phyloP scores from a whole-genome alignment of 2,888 invertebrate genomes.

The Drosophila recens region DNA sequence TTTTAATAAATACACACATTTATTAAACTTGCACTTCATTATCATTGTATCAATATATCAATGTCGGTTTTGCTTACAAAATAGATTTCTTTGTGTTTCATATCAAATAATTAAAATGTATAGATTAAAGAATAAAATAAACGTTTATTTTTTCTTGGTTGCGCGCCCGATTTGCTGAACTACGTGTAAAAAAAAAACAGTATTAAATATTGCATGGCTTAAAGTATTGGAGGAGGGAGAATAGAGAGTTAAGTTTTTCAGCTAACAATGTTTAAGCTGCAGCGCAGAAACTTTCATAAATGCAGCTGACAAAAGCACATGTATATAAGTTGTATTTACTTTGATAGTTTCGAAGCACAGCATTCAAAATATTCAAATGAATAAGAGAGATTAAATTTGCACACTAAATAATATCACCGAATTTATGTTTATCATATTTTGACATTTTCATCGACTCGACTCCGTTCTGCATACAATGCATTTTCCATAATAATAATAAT shows the following conservation, averaged over 20 bases:
- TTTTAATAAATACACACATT: slow-evolving; percentile 80
- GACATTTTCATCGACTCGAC: slow-evolving; percentile 47
- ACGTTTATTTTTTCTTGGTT: slow-evolving; percentile 51
- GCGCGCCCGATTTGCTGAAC: slow-evolving; percentile 50
- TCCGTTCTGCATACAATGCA: slow-evolving; percentile 31
- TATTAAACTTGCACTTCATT: slow-evolving; percentile 77
- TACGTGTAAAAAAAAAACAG: slow-evolving; percentile 56
- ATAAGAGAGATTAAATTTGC: slow-evolving; percentile 39
- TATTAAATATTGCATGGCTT: slow-evolving; percentile 67
- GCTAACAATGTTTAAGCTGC: slow-evolving; percentile 45
- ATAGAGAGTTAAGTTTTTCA: slow-evolving; percentile 15
- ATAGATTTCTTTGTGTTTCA: slow-evolving; percentile 41
- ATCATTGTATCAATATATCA: slow-evolving; percentile 66
- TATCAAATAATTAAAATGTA: slow-evolving; percentile 65
- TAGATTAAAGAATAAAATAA: slow-evolving; percentile 58
- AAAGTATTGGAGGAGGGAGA: slow-evolving; percentile 48
- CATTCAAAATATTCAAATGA: slow-evolving; percentile 13
- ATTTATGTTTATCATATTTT: slow-evolving; percentile 48
- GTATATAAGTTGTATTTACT: slow-evolving; percentile 20
- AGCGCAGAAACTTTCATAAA: slow-evolving; percentile 54
- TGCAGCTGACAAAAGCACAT: slow-evolving; percentile 70
- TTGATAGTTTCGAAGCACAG: slow-evolving; percentile 7
- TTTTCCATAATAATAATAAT: slow-evolving; percentile 29
- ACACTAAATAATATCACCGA: slow-evolving; percentile 77
- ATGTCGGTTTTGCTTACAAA: slow-evolving; percentile 62